A percentile compares a stretch with the other conserved stretches of the same genome.
phyloP scores from a whole-genome alignment of 1,140 invertebrate genomes.

The Aphis gossypii region DNA sequence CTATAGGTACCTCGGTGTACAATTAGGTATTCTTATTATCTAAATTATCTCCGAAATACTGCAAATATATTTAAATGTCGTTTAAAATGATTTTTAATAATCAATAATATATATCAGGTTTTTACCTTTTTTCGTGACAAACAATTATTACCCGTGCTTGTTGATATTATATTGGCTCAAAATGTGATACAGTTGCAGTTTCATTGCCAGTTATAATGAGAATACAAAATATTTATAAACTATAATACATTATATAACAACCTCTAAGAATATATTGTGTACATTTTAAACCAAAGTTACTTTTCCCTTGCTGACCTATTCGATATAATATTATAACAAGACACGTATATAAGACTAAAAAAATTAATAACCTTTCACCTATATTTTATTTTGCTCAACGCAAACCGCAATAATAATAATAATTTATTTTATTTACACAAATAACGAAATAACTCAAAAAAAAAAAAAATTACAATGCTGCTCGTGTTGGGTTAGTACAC shows the following conservation, averaged over 20 bases:
- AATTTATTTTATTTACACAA: background rate
- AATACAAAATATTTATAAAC: background rate
- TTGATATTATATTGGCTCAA: background rate
- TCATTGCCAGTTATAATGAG: background rate
- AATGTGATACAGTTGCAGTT: background rate
- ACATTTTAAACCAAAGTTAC: background rate
- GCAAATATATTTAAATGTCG: background rate
- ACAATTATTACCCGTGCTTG: background rate
- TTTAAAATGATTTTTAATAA: background rate
- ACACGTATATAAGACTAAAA: background rate
- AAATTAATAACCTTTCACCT: background rate
- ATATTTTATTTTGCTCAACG: background rate
- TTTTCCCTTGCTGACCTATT: background rate
- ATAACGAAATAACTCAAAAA: background rate
- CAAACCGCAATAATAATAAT: background rate
- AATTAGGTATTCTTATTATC: background rate
- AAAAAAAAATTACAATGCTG: background rate
- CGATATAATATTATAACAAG: background rate
- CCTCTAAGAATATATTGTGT: background rate
- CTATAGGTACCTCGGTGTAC: background rate
- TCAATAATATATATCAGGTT: background rate
- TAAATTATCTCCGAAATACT: background rate
- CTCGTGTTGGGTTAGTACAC: background rate
- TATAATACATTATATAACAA: conserved; percentile 9
- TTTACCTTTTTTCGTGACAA: background rate